phyloP scores from a whole-genome alignment of 2,113 vertebrate genomes.

The Cranoglanis bouderius region DNA sequence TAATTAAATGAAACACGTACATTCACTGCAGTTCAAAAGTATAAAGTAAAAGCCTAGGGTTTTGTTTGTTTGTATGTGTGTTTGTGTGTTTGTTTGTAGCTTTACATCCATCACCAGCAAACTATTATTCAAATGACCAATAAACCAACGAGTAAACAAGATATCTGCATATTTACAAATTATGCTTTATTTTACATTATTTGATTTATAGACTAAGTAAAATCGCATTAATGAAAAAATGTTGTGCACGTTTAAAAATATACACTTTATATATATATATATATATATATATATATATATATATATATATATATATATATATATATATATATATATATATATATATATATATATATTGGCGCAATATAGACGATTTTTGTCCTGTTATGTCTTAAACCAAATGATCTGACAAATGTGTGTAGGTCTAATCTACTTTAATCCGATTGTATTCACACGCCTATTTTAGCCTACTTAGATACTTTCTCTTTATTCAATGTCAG shows the following conservation, averaged over 20 bases:
- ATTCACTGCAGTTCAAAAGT: not conserved
- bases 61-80: not conserved
- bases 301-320: too few species aligned
- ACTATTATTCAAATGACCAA: not conserved
- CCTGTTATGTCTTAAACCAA: constrained; percentile 19
- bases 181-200: not conserved
- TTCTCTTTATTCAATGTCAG: constrained; percentile 16
- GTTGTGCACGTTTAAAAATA: not conserved
- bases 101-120: not conserved
- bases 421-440: constrained; percentile 53
- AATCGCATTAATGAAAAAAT: not conserved
- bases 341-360: too few species aligned
- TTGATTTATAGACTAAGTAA: not conserved
- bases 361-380: not conserved
- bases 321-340: too few species aligned
- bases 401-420: constrained; percentile 41
- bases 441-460: constrained; percentile 50
- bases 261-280: too few species aligned
- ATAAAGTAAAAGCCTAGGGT: not conserved
- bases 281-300: too few species aligned
- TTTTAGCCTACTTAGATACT: constrained; percentile 27
- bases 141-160: not conserved
- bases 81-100: not conserved
- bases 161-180: not conserved
- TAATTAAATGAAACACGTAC: not conserved